phyloP scores from a whole-genome alignment of 2,888 invertebrate genomes.

The Charanyca ferruginea region DNA sequence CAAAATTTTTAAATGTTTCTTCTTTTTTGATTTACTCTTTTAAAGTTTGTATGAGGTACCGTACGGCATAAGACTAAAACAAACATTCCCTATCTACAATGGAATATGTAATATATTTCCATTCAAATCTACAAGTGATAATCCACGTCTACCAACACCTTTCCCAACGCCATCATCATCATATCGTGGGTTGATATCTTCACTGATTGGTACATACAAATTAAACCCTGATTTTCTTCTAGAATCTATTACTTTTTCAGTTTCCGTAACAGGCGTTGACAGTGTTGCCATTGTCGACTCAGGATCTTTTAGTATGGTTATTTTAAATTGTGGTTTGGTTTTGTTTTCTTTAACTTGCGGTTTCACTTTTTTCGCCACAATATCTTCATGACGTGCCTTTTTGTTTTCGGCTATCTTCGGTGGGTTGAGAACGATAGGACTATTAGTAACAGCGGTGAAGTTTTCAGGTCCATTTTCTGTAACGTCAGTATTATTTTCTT shows the following conservation, averaged over 20 bases:
- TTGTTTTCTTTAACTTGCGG: neutral
- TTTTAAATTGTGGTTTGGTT: slow-evolving; percentile 5
- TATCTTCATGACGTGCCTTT: neutral
- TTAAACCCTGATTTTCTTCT: slow-evolving; percentile 19
- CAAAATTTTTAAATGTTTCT: too few relatives aligned
- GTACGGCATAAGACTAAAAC: too few relatives aligned
- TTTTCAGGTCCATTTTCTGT: neutral
- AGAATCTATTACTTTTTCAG: slow-evolving; percentile 12
- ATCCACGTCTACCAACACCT: slow-evolving; percentile 31
- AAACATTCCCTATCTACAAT: slow-evolving; percentile 4
- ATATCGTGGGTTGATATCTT: slow-evolving; percentile 31
- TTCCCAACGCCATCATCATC: slow-evolving; percentile 16
- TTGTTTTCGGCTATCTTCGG: neutral
- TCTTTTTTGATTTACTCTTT: too few relatives aligned
- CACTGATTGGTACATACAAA: slow-evolving; percentile 56
- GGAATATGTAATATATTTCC: slow-evolving; percentile 29
- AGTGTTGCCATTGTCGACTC: neutral
- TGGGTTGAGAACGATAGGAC: neutral
- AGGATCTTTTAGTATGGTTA: slow-evolving; percentile 1
- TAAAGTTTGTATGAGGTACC: too few relatives aligned
- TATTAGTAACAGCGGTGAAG: neutral
- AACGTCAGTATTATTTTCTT: neutral
- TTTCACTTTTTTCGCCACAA: slow-evolving; percentile 3
- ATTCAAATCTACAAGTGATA: slow-evolving; percentile 37
- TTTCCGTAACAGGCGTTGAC: neutral